Evolutionary conservation across 2,888 invertebrate genomes (phyloP).

Genomic region (Drosophila nr. fundita): DNA sequence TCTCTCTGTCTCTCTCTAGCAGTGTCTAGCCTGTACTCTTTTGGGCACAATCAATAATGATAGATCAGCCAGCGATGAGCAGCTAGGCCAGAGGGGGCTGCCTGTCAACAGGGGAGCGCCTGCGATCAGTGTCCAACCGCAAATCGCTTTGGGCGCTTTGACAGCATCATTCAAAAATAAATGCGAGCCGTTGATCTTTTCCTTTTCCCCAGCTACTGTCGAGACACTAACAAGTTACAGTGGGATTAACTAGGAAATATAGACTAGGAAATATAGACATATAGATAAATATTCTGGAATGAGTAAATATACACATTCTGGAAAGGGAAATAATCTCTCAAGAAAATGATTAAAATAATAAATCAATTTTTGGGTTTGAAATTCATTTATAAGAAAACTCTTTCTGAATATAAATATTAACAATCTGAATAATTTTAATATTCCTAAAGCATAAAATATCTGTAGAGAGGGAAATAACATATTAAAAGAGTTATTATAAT

Average conservation of each 20-base stretch:
- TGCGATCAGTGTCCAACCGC: slow-evolving; percentile 76
- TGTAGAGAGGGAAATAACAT: not conserved
- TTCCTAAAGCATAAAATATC: fast-evolving
- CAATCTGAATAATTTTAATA: not conserved
- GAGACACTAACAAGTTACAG: slow-evolving; percentile 29
- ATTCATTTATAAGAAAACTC: not conserved
- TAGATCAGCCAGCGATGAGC: slow-evolving; percentile 64
- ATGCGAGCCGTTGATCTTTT: slow-evolving; percentile 40
- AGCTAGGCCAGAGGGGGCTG: slow-evolving; percentile 3
- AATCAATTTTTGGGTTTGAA: not conserved
- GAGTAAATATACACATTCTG: no score
- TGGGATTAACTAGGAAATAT: slow-evolving; percentile 14
- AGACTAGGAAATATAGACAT: no score
- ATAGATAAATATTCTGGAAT: not conserved
- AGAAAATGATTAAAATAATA: no score
- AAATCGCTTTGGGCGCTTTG: slow-evolving; percentile 78
- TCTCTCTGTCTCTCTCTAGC: not conserved
- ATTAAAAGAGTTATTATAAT: not conserved
- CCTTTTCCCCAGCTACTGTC: slow-evolving; percentile 1
- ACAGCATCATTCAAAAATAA: slow-evolving; percentile 78
- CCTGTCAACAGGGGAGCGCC: slow-evolving; percentile 62
- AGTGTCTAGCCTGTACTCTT: slow-evolving; percentile 45
- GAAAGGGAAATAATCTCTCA: no score
- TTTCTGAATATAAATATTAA: not conserved
- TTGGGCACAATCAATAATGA: slow-evolving; percentile 81